These are phyloP conservation scores for Cheirogaleus major DNA, from an alignment of 2,797 vertebrate genomes.

Conservation along the genomic window DNA sequence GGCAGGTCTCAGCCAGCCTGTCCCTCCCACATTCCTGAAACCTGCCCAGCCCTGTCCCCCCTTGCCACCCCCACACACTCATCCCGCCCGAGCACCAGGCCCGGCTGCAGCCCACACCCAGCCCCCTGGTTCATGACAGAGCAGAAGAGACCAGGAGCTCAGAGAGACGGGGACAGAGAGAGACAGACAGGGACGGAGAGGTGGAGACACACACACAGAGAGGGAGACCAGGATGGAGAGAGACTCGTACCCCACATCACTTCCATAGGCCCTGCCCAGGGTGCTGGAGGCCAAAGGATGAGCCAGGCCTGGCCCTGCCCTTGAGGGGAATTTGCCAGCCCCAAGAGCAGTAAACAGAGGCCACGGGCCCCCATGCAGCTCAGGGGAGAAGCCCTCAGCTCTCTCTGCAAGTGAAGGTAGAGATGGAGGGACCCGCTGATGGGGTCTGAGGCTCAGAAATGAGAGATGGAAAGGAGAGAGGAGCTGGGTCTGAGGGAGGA, in stretches of 20 bases:
- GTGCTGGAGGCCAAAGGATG: not conserved
- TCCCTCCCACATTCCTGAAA: slow-evolving; percentile 80
- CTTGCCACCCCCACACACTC: slow-evolving; percentile 60
- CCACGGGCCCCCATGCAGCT: not conserved
- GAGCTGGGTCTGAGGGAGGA: not conserved
- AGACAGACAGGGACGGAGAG: not conserved
- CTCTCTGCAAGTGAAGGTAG: not conserved
- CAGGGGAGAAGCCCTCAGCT: not conserved
- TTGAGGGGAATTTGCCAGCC: not conserved
- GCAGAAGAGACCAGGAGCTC: not conserved
- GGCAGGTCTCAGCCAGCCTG: slow-evolving; percentile 77
- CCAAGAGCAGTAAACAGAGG: not conserved
- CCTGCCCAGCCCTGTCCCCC: slow-evolving; percentile 78
- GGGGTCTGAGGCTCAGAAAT: not conserved
- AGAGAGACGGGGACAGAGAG: not conserved
- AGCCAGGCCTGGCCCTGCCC: not conserved
- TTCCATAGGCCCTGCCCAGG: not conserved
- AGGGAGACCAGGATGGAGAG: not conserved
- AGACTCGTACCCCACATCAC: fast-evolving
- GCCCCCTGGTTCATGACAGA: not conserved
- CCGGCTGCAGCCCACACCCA: slow-evolving; percentile 41
- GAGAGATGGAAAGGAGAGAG: not conserved
- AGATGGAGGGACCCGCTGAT: not conserved
- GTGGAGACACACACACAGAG: not conserved
- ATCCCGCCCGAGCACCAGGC: slow-evolving; percentile 51